A percentile compares a stretch with the other conserved stretches of the same genome.
phyloP scores from a whole-genome alignment of 1,140 invertebrate species.

The Theocolax elegans region DNA sequence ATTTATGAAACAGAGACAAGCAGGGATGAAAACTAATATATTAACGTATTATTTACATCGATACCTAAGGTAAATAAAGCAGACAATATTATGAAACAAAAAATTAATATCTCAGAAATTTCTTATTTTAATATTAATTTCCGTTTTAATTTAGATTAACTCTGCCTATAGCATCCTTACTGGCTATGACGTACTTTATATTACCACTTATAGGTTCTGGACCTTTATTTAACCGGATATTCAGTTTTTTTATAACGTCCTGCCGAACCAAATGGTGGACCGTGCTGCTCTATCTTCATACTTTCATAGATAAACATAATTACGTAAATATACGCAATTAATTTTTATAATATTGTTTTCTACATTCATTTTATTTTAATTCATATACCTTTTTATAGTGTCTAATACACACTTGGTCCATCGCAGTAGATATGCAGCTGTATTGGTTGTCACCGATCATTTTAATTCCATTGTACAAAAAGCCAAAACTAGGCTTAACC shows the following conservation, averaged over 20 bases:
- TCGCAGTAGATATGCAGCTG: constrained; percentile 63
- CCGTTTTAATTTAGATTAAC: constrained; percentile 60
- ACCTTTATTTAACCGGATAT: too few relatives aligned
- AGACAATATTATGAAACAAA: too few relatives aligned
- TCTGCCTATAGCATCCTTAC: constrained; percentile 60
- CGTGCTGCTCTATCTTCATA: constrained; percentile 72
- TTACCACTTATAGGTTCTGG: constrained; percentile 60
- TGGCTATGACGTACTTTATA: constrained; percentile 59
- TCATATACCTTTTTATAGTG: constrained; percentile 49
- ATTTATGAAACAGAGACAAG: constrained; percentile 65
- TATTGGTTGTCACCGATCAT: constrained; percentile 59
- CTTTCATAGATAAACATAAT: constrained; percentile 62
- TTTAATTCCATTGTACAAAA: constrained; percentile 51
- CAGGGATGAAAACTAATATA: constrained; percentile 53
- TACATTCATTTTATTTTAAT: constrained; percentile 31
- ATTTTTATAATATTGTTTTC: too few relatives aligned
- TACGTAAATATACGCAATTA: constrained; percentile 48
- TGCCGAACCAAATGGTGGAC: constrained; percentile 71
- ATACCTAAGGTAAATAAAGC: constrained; percentile 10
- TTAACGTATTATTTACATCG: constrained; percentile 34
- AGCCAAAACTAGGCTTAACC: constrained; percentile 44
- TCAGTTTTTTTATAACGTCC: constrained; percentile 28
- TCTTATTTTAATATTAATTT: too few relatives aligned
- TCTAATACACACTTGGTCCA: constrained; percentile 62
- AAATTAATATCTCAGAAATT: too few relatives aligned